These are phyloP conservation scores for Chionoecetes opilio DNA, from an alignment of 1,140 invertebrate species.

Conservation along the genomic window DNA sequence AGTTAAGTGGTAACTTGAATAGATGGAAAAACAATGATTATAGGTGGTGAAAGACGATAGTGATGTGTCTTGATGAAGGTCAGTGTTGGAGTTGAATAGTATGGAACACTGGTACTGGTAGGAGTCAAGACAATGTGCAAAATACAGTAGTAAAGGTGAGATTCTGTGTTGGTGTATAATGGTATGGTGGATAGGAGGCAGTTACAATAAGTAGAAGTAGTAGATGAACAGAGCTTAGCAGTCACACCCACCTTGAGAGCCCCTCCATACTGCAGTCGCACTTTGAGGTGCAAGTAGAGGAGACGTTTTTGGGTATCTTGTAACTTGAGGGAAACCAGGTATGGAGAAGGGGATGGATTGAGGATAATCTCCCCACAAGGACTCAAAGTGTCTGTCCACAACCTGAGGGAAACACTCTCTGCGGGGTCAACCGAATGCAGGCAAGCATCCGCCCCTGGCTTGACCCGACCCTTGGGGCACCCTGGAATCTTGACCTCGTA, in stretches of 20 bases:
- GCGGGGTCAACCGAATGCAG: slow-evolving; percentile 78
- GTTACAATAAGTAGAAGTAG: no score
- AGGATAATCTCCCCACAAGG: slow-evolving; percentile 67
- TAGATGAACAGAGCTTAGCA: no score
- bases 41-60: no score
- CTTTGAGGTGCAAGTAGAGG: slow-evolving; percentile 79
- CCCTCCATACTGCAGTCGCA: slow-evolving; percentile 70
- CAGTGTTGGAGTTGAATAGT: no score
- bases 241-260: slow-evolving; percentile 74
- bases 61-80: no score
- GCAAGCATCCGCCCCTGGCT: slow-evolving; percentile 86
- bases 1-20: no score
- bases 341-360: slow-evolving; percentile 65
- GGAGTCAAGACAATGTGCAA: no score
- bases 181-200: no score
- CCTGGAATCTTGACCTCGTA: slow-evolving; percentile 83
- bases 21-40: no score
- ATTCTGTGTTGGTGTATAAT: not conserved
- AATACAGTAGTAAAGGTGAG: not conserved
- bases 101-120: no score
- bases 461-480: slow-evolving; percentile 85
- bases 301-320: slow-evolving; percentile 76
- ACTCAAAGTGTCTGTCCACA: slow-evolving; percentile 79
- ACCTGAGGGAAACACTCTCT: slow-evolving; percentile 73
- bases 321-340: slow-evolving; percentile 72